Conservation (phyloP, 1,140 invertebrate species). For the Eurosta solidaginis region DNA sequence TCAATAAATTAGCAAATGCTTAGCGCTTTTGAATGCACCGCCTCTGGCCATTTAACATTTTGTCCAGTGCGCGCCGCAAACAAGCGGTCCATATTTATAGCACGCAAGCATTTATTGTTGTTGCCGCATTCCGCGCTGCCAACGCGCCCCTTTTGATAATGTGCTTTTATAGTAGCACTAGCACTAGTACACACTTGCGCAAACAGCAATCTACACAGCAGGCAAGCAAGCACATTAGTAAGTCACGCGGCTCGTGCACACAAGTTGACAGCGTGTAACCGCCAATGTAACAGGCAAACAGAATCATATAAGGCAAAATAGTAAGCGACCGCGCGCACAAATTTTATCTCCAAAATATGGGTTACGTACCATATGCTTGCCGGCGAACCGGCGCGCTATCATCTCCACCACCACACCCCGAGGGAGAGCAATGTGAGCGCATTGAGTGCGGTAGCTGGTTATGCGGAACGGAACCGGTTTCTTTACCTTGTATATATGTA, state of each 20-base stretch:
- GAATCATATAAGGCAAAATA: slow-evolving; percentile 17
- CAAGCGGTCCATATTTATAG: too few species aligned
- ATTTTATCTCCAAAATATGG: slow-evolving; percentile 13
- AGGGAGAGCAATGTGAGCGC: background rate
- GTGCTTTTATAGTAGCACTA: too few species aligned
- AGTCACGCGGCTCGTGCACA: slow-evolving; percentile 18
- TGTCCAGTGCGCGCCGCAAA: too few species aligned
- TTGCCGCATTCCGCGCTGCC: too few species aligned
- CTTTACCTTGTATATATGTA: too few species aligned
- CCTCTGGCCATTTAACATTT: background rate
- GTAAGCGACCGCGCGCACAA: slow-evolving; percentile 32
- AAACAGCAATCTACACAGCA: background rate
- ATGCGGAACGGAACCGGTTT: background rate
- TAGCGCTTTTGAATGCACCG: background rate
- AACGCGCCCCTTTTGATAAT: too few species aligned
- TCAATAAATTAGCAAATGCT: background rate
- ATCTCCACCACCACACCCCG: background rate
- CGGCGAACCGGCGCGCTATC: background rate
- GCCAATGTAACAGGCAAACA: slow-evolving; percentile 59
- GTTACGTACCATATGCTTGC: slow-evolving; percentile 22
- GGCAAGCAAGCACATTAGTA: background rate
- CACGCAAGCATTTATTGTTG: too few species aligned
- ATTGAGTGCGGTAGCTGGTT: background rate
- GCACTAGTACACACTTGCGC: too few species aligned
- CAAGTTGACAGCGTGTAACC: slow-evolving; percentile 37